Conservation (phyloP, 2,113 vertebrate genomes). For the zebrafish (Danio rerio) region DNA sequence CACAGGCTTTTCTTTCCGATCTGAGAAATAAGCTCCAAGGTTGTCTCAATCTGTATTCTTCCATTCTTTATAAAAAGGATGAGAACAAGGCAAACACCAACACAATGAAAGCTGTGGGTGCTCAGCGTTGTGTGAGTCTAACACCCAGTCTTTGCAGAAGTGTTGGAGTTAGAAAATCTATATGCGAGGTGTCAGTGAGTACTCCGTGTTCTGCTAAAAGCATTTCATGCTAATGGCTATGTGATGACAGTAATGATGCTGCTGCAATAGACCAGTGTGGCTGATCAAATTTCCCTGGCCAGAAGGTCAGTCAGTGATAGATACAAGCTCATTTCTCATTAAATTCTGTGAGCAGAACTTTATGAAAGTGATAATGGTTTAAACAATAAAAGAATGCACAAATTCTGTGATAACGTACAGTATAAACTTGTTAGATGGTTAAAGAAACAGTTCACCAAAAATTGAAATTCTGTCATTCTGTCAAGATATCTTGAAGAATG, state of each 20-base stretch:
- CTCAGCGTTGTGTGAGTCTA: neutral
- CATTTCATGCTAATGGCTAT: neutral
- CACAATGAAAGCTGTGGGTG: neutral
- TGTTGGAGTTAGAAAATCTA: conserved; percentile 7
- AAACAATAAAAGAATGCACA: too few relatives aligned
- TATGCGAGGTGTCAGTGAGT: neutral
- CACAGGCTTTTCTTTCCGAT: neutral
- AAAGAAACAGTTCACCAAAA: too few relatives aligned
- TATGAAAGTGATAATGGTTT: too few relatives aligned
- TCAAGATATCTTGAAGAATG: too few relatives aligned
- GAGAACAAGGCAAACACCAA: neutral
- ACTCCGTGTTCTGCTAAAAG: neutral
- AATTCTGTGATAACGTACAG: too few relatives aligned
- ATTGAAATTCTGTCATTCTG: too few relatives aligned
- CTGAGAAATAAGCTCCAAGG: neutral
- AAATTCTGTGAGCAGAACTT: neutral
- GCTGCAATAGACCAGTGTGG: neutral
- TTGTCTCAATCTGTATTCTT: neutral
- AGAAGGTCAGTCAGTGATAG: neutral
- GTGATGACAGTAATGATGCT: neutral
- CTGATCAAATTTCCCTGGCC: neutral
- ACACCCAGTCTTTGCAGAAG: neutral
- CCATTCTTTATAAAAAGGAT: neutral
- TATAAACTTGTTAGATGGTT: too few relatives aligned
- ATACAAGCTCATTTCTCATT: neutral